Percentiles rank a stretch among this genome's conserved stretches.
Conservation (phyloP, 1,140 invertebrate species). For the Drosophila quadrilineata region DNA sequence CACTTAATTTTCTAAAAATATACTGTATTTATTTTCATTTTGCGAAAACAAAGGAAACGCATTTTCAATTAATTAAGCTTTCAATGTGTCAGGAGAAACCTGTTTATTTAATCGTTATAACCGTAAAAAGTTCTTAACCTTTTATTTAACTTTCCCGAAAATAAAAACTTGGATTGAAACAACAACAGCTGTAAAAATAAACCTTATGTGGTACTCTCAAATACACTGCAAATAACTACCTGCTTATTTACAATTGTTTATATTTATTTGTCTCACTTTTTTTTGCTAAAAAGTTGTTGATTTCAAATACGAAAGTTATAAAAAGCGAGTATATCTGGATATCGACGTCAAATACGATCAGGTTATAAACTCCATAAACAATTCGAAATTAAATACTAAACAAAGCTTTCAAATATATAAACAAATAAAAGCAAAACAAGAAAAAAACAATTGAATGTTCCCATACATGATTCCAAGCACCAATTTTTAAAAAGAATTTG, state of each 20-base stretch:
- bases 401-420: no score
- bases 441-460: no score
- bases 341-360: no score
- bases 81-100: neutral
- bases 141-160: neutral
- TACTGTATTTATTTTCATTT: neutral
- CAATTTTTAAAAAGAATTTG: no score
- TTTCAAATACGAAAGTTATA: neutral
- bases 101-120: slow-evolving; percentile 10
- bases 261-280: neutral
- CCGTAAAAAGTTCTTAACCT: slow-evolving; percentile 2
- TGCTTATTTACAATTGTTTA: no score
- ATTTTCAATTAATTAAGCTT: neutral
- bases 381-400: no score
- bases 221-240: no score
- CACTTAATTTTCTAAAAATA: neutral
- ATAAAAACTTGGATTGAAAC: no score
- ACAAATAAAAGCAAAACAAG: no score
- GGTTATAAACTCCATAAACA: no score
- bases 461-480: no score
- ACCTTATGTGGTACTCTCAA: neutral
- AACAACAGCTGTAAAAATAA: slow-evolving; percentile 40
- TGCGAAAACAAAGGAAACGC: neutral
- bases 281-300: neutral
- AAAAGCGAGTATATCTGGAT: neutral